Percentiles rank a stretch among this genome's conserved stretches.
Evolutionary conservation across 2,113 vertebrate species (phyloP).

Genomic region (Dinomys branickii): DNA sequence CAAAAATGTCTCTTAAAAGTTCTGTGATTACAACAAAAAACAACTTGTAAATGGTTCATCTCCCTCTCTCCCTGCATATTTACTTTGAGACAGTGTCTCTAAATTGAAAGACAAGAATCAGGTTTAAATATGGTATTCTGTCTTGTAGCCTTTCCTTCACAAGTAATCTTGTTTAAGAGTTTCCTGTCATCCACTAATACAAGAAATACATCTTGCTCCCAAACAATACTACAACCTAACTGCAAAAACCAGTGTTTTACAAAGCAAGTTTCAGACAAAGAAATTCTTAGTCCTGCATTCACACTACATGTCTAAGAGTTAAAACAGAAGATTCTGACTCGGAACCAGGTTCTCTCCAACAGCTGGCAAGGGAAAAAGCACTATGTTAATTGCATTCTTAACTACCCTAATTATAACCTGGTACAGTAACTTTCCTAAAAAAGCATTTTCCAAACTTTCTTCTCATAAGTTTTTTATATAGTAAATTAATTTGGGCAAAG

Average conservation of each 20-base stretch:
- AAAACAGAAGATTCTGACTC: constrained; percentile 27
- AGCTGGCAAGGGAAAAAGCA: background rate
- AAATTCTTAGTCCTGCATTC: background rate
- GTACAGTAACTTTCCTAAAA: constrained; percentile 9
- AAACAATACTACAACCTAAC: constrained; percentile 16
- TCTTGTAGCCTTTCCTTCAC: background rate
- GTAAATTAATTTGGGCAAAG: background rate
- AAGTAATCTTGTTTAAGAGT: constrained; percentile 46
- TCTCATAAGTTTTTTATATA: background rate
- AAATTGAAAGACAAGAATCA: background rate
- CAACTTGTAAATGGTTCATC: background rate
- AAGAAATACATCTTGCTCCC: background rate
- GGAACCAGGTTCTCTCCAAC: constrained; percentile 6
- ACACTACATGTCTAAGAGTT: background rate
- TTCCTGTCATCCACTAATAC: background rate
- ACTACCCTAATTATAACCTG: background rate
- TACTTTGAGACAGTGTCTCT: background rate
- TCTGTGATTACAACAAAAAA: constrained; percentile 31
- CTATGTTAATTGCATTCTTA: constrained; percentile 7
- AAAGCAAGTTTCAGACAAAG: background rate
- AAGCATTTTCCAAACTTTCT: background rate
- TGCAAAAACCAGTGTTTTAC: background rate
- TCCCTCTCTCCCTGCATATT: background rate
- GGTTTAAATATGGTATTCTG: background rate
- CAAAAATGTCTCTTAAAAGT: background rate